Conservation (phyloP, 1,140 invertebrate genomes). For the Ceratoteleas bidentatus region DNA sequence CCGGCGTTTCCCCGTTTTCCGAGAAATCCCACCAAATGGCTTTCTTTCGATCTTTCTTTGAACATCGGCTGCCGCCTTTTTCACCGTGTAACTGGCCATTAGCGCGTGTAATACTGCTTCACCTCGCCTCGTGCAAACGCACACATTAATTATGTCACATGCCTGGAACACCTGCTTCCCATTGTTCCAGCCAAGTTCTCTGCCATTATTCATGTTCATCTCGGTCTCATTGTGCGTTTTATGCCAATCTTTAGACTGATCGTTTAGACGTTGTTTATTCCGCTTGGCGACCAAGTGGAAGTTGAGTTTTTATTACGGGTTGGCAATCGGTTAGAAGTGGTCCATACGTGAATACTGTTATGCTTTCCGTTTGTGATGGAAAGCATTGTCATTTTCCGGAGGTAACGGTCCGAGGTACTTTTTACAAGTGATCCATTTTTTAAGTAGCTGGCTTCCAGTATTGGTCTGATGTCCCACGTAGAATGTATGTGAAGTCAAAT, state of each 20-base stretch:
- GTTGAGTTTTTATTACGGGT: neutral
- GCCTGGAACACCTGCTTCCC: constrained; percentile 51
- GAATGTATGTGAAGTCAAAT: too few relatives aligned
- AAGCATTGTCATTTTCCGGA: too few relatives aligned
- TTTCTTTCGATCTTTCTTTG: constrained; percentile 38
- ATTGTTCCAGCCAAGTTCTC: constrained; percentile 42
- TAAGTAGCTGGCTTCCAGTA: too few relatives aligned
- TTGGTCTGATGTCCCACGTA: too few relatives aligned
- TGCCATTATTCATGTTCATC: constrained; percentile 33
- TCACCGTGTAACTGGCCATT: constrained; percentile 23
- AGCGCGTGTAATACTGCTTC: constrained; percentile 14
- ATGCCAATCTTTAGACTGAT: constrained; percentile 19
- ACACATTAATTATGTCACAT: constrained; percentile 55
- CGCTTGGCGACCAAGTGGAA: neutral
- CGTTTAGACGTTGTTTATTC: neutral
- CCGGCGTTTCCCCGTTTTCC: too few relatives aligned
- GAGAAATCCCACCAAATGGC: too few relatives aligned
- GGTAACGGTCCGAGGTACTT: too few relatives aligned
- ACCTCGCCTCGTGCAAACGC: constrained; percentile 16
- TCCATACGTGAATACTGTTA: neutral
- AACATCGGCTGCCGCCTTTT: constrained; percentile 17
- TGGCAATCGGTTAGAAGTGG: constrained; percentile 1
- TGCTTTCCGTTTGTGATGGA: too few relatives aligned
- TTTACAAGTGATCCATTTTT: too few relatives aligned
- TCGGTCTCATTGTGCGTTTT: constrained; percentile 28